phyloP scores from a whole-genome alignment of 2,113 vertebrate genomes.

The Scytalopus superciliaris region DNA sequence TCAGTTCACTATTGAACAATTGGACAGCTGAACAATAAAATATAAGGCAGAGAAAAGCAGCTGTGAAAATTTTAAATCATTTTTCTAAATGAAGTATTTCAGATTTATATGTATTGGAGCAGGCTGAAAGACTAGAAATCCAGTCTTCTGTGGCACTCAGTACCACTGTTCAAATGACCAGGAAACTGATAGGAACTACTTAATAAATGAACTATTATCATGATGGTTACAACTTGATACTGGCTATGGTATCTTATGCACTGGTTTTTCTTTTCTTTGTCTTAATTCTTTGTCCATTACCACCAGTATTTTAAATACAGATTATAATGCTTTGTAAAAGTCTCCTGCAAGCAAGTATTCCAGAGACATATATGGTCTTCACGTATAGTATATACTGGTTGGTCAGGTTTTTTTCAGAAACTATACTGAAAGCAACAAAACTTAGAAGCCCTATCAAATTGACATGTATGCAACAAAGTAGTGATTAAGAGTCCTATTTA shows the following conservation, averaged over 20 bases:
- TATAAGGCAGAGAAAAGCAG: not conserved
- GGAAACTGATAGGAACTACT: not conserved
- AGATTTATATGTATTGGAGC: not conserved
- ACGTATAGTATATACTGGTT: not conserved
- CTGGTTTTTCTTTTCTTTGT: not conserved
- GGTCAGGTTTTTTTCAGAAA: not conserved
- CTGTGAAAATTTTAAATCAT: not conserved
- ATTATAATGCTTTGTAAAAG: not conserved
- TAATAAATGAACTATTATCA: not conserved
- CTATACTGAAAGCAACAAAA: not conserved
- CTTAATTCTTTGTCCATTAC: not conserved
- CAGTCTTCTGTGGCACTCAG: not conserved
- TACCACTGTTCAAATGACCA: not conserved
- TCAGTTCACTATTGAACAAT: not conserved
- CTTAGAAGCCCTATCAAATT: not conserved
- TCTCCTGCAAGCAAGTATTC: not conserved
- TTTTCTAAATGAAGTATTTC: not conserved
- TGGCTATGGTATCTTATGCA: not conserved
- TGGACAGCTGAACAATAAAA: not conserved
- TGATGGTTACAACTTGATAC: not conserved
- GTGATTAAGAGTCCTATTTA: not conserved
- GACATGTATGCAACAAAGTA: not conserved
- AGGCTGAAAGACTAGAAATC: not conserved
- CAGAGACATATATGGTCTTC: not conserved
- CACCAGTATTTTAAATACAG: not conserved